Conservation (phyloP, 2,113 vertebrate genomes). For the Maccullochella peelii region DNA sequence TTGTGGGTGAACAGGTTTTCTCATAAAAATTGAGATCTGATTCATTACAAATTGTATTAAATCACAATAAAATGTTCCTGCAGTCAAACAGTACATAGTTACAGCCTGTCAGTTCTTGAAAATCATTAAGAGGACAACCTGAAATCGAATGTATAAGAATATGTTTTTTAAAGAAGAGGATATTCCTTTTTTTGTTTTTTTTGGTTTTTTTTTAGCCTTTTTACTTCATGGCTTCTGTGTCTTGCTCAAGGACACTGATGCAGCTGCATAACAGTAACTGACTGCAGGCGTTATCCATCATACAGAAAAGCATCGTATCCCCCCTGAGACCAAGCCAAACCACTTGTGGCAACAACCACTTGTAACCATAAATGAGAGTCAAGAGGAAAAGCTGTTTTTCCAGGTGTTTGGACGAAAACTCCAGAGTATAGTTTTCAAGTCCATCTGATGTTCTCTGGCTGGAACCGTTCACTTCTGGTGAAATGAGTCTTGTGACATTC, state of each 20-base stretch:
- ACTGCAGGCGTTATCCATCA: conserved; percentile 61
- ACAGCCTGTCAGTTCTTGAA: neutral
- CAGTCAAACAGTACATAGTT: neutral
- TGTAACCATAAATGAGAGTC: conserved; percentile 64
- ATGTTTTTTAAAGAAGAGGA: neutral
- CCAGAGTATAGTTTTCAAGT: conserved; percentile 43
- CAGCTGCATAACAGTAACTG: conserved; percentile 70
- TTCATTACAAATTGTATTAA: neutral
- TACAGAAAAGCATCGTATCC: conserved; percentile 47
- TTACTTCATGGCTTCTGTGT: conserved; percentile 17
- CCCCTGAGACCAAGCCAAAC: conserved; percentile 72
- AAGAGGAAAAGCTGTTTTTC: conserved; percentile 69
- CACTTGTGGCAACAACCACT: conserved; percentile 70
- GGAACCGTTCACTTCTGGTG: conserved; percentile 1
- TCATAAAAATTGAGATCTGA: neutral
- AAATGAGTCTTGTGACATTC: conserved; percentile 37
- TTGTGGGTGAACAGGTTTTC: conserved; percentile 1
- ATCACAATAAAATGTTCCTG: neutral
- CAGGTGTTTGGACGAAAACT: conserved; percentile 72
- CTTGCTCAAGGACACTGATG: conserved; percentile 46
- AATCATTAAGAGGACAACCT: neutral
- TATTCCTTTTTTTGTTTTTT: neutral
- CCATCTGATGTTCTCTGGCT: conserved; percentile 23
- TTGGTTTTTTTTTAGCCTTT: too few relatives aligned
- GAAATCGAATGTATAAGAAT: neutral